Base-by-base conservation (phyloP, 2,888 invertebrate genomes). In the Drosophila nr. fundita region DNA sequence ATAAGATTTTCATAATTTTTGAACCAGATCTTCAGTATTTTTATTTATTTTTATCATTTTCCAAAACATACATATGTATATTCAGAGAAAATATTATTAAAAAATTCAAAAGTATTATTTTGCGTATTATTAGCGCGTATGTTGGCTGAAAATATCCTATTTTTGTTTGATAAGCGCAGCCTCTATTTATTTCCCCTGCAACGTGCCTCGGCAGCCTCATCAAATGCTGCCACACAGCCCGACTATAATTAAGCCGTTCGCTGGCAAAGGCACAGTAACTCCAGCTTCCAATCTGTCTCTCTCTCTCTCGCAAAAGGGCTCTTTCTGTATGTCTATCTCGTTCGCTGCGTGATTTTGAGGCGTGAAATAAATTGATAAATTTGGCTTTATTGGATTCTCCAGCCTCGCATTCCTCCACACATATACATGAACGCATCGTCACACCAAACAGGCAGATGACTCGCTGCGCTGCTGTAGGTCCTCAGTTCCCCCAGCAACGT, bases 291-390 rank as follows among this genome's bases (percentile, higher is more conserved):
- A 11, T 42, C 42, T 36, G 42, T 24, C 10, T 24, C 10, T 21
- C 21, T 15, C 32, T 27, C 5, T 7, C 21, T 21, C 24, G n/a
- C n/a, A n/a, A n/a, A n/a, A n/a, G n/a, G n/a, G n/a, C 4, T 6
- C 24, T 30, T n/a, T 54, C 21, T 30, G 48, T 27, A 34, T 38
- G 34, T 11, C 13, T 18, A 11, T 62, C 34, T 34, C 40, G 59
- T 27, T 13, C 30, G 24, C 42, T 40, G 69, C 74, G 81, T 89
- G 85, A 84, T 87, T 84, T 80, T 69, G 77, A 90, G 90, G 91
- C 91, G 91, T 90, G 88, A 90, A 90, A 90, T 90, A 90, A 90
- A 90, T 90, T 90, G 91, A 90, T 90, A 90, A 90, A 90, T 90
- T 90, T 75, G 89, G 76, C 85, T 82, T 90, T 90, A 90, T 85